phyloP scores from a whole-genome alignment of 23 tunicate genomes.

The Ciona savignyi region DNA sequence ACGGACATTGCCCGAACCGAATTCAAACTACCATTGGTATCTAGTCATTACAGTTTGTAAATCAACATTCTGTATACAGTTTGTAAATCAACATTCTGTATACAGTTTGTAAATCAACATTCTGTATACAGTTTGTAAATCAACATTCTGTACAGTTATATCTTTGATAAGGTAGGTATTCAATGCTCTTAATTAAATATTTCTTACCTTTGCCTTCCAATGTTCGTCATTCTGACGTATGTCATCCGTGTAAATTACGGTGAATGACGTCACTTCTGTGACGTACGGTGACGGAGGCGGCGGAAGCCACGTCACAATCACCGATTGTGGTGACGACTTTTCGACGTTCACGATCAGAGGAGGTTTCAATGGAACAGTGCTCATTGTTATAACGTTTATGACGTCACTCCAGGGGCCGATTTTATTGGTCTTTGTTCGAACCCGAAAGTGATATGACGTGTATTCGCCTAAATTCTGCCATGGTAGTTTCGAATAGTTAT shows the following conservation, averaged over 20 bases:
- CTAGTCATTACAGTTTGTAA: too few relatives aligned
- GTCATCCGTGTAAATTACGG: conserved; percentile 72
- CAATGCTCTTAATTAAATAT: too few relatives aligned
- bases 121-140: too few relatives aligned
- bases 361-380: conserved; percentile 38
- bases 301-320: conserved; percentile 50
- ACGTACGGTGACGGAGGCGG: conserved; percentile 42
- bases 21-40: too few relatives aligned
- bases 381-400: conserved; percentile 39
- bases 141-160: too few relatives aligned
- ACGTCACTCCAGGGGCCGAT: conserved; percentile 58
- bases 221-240: conserved; percentile 52
- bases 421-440: conserved; percentile 59
- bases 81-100: too few relatives aligned
- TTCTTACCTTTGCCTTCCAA: conserved; percentile 84
- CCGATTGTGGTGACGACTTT: conserved; percentile 35
- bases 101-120: too few relatives aligned
- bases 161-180: too few relatives aligned
- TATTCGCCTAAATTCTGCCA: conserved; percentile 68
- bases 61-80: too few relatives aligned
- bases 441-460: conserved; percentile 46
- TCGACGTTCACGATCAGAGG: conserved; percentile 23
- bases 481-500: too few relatives aligned
- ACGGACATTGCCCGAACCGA: too few relatives aligned
- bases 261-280: conserved; percentile 36